Evolutionary conservation across 2,797 vertebrate genomes (phyloP), one percentile per base, ranked within the genome.

Genomic region (Nyctalus aviator): DNA sequence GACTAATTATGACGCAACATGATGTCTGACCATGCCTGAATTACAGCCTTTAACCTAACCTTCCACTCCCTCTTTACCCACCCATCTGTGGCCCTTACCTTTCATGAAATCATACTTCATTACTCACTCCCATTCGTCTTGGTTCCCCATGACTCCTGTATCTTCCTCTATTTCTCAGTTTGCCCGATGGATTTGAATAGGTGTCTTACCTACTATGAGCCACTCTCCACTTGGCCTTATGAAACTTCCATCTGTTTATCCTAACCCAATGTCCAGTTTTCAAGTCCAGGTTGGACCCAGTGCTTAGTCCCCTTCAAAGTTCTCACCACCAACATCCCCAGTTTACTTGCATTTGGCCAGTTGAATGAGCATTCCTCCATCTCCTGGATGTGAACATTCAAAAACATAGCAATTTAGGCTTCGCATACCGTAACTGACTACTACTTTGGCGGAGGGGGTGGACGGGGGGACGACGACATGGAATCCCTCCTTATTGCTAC

Each of bases 341-440:
- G 20, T 69, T 76, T 32, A 48, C 77, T 90, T 77, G 32, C 17
- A 41, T 30, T 72, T 77, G 81, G 53, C 53, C 71, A 73, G 15
- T 32, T 69, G 64, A 78, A 50, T 44, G 68, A 84, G 37, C 72
- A 35, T 96, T 81, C 64, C 53, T 84, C 55, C 55, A 75, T 59
- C 55, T 78, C 84, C 62, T 75, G 46, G 48, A 27, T 46, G 41
- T 81, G 62, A 90, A 50, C 37, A 82, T 73, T 86, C 20, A 71
- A 75, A 94, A 95, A 35, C 69, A 18, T 72, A 90, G 57, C 12
- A 55, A 32, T 46, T 55, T 75, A 35, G 13, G 4, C 66, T 68
- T 72, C 62, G 7, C 79, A 35, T 79, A 37, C 37, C 4, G 37
- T 37, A 48, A 66, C 11, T 17, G 7, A 82, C 50, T 53, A 11